These are phyloP conservation scores for Oncorhynchus nerka DNA, from an alignment of 2,113 vertebrate species.

Conservation along the genomic window DNA sequence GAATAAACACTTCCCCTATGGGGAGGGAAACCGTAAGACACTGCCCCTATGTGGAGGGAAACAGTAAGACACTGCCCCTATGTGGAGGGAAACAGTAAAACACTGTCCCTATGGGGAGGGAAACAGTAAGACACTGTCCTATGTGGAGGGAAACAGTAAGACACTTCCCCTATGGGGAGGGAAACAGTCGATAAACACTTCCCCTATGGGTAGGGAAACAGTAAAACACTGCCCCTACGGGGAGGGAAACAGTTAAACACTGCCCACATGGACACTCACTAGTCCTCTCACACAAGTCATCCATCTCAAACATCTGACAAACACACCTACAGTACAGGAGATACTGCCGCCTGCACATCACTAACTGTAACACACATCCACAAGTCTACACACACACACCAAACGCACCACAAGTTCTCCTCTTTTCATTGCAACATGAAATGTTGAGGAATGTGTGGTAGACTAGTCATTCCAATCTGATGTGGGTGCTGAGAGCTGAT, in stretches of 20 bases:
- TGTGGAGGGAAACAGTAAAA: neutral
- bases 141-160: neutral
- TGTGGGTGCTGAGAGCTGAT: constrained; percentile 36
- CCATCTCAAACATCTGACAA: neutral
- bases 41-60: neutral
- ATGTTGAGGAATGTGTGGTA: neutral
- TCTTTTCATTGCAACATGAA: constrained; percentile 41
- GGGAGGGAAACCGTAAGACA: too few species aligned
- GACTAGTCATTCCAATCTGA: constrained; percentile 41
- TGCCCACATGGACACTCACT: neutral
- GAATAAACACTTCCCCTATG: neutral
- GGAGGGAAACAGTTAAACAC: neutral
- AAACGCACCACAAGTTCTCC: neutral
- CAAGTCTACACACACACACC: constrained; percentile 8
- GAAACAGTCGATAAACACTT: neutral
- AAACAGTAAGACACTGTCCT: neutral
- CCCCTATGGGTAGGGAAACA: neutral
- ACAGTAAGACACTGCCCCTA: neutral
- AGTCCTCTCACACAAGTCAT: neutral
- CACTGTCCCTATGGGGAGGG: too few species aligned
- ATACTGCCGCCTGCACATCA: too few species aligned
- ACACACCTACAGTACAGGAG: neutral
- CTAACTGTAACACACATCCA: too few species aligned
- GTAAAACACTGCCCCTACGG: neutral
- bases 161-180: neutral